phyloP scores from a whole-genome alignment of 2,888 invertebrate species.

The Eristalis tenax region DNA sequence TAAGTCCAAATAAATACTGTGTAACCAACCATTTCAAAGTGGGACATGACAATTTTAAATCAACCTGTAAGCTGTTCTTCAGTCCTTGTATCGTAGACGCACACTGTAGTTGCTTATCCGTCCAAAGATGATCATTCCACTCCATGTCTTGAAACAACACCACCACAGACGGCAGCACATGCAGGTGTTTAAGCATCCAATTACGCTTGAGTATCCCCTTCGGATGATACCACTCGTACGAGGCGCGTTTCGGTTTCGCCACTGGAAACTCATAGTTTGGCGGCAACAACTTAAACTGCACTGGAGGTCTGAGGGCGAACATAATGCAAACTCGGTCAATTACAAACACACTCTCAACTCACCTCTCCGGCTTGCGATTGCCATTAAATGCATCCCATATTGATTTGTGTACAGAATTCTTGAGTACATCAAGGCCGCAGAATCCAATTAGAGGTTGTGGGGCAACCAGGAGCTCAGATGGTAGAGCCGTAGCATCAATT shows the following conservation, averaged over 20 bases:
- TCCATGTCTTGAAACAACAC: slow-evolving; percentile 98
- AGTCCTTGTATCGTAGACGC: slow-evolving; percentile 93
- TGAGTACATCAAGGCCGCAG: slow-evolving; percentile 91
- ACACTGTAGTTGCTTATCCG: slow-evolving; percentile 96
- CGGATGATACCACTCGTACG: slow-evolving; percentile 97
- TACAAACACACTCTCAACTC: slow-evolving; percentile 6
- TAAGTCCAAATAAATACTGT: slow-evolving; percentile 38
- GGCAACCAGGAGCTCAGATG: slow-evolving; percentile 90
- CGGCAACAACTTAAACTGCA: slow-evolving; percentile 91
- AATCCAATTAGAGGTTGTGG: slow-evolving; percentile 94
- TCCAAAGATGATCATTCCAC: slow-evolving; percentile 97
- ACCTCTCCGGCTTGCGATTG: slow-evolving; percentile 88
- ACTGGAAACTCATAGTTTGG: slow-evolving; percentile 93
- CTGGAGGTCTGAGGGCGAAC: slow-evolving; percentile 84
- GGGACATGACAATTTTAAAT: not conserved
- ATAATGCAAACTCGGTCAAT: not conserved
- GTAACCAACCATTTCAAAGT: not conserved
- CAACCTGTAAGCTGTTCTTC: slow-evolving; percentile 82
- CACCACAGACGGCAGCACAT: slow-evolving; percentile 94
- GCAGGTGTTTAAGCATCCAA: slow-evolving; percentile 97
- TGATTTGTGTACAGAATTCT: slow-evolving; percentile 93
- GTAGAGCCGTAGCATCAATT: slow-evolving; percentile 87
- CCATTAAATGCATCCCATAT: slow-evolving; percentile 96
- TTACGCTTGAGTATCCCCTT: slow-evolving; percentile 96
- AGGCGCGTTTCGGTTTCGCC: slow-evolving; percentile 91